These are phyloP conservation scores for Drosophila nr. perissopoda DNA, from an alignment of 2,888 invertebrate genomes.

Conservation along the genomic window DNA sequence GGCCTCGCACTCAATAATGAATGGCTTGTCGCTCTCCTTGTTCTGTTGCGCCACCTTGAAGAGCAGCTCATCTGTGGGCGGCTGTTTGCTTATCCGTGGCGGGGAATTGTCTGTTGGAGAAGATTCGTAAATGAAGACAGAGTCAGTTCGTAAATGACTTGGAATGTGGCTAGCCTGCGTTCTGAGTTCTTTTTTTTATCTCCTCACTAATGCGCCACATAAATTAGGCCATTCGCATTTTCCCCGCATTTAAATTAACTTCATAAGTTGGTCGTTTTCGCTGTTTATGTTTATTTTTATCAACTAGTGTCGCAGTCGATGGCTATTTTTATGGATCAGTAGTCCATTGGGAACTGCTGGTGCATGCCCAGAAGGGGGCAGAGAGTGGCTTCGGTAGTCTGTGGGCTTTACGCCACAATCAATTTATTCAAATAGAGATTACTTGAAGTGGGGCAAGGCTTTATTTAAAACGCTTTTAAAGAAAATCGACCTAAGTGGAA, in stretches of 20 bases:
- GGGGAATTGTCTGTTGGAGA: slow-evolving; percentile 91
- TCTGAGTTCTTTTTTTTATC: not conserved
- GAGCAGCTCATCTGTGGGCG: slow-evolving; percentile 94
- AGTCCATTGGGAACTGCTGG: slow-evolving; percentile 18
- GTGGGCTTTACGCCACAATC: slow-evolving; percentile 5
- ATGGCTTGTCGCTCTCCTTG: slow-evolving; percentile 95
- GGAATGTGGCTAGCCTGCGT: not conserved
- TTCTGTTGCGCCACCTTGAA: slow-evolving; percentile 94
- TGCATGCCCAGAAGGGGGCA: not conserved
- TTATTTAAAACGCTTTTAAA: not conserved
- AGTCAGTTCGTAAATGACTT: slow-evolving; percentile 7
- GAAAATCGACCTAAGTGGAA: not conserved
- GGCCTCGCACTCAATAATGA: slow-evolving; percentile 98
- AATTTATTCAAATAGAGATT: slow-evolving; percentile 1
- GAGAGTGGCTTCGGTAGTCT: slow-evolving; percentile 19
- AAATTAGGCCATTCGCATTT: slow-evolving; percentile 13
- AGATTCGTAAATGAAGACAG: not conserved
- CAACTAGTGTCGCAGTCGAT: slow-evolving; percentile 23
- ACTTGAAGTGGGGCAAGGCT: not conserved
- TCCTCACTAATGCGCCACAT: not conserved
- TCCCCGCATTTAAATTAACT: slow-evolving; percentile 15
- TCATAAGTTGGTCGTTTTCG: slow-evolving; percentile 16
- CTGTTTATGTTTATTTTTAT: slow-evolving; percentile 50
- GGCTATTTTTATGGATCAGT: slow-evolving; percentile 30
- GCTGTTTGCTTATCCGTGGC: slow-evolving; percentile 96